Evolutionary conservation across 2,888 invertebrate genomes (phyloP).

Genomic region (Drosophila monieri): DNA sequence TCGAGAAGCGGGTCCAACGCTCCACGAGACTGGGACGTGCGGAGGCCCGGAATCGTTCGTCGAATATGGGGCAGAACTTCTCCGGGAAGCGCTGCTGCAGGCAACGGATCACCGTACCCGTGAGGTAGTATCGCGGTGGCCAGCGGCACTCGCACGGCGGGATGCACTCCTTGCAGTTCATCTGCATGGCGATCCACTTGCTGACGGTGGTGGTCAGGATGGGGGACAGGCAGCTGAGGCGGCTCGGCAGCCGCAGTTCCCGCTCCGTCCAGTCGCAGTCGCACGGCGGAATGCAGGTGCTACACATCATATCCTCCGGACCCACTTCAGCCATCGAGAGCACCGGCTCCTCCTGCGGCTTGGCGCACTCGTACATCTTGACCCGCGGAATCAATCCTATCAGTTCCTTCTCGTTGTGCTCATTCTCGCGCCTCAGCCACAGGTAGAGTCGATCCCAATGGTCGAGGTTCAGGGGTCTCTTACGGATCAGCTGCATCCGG

Average conservation of each 20-base stretch:
- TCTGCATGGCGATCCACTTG: slow-evolving; percentile 47
- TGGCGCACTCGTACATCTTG: slow-evolving; percentile 40
- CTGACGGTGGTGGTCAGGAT: slow-evolving; percentile 5
- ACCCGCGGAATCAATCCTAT: slow-evolving; percentile 30
- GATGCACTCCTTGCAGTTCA: slow-evolving; percentile 44
- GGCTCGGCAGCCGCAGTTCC: slow-evolving; percentile 54
- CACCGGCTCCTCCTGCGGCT: too few relatives aligned
- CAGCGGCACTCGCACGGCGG: slow-evolving; percentile 70
- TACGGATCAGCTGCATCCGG: slow-evolving; percentile 85
- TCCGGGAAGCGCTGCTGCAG: slow-evolving; percentile 65
- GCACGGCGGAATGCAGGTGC: slow-evolving; percentile 60
- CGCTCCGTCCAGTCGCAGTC: slow-evolving; percentile 56
- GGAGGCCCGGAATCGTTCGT: slow-evolving; percentile 47
- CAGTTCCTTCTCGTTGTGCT: slow-evolving; percentile 43
- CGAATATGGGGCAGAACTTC: slow-evolving; percentile 67
- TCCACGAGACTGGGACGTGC: slow-evolving; percentile 59
- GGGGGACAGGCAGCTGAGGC: slow-evolving; percentile 38
- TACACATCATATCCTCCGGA: slow-evolving; percentile 36
- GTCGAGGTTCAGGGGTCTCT: slow-evolving; percentile 82
- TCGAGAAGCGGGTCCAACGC: slow-evolving; percentile 70
- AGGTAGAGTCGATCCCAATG: slow-evolving; percentile 85
- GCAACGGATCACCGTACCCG: slow-evolving; percentile 62
- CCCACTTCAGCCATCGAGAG: neutral
- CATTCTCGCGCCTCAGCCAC: slow-evolving; percentile 59
- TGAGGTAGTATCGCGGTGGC: slow-evolving; percentile 66